Evolutionary conservation across 2,113 vertebrate species (phyloP).

Genomic region (Thunnus thynnus): DNA sequence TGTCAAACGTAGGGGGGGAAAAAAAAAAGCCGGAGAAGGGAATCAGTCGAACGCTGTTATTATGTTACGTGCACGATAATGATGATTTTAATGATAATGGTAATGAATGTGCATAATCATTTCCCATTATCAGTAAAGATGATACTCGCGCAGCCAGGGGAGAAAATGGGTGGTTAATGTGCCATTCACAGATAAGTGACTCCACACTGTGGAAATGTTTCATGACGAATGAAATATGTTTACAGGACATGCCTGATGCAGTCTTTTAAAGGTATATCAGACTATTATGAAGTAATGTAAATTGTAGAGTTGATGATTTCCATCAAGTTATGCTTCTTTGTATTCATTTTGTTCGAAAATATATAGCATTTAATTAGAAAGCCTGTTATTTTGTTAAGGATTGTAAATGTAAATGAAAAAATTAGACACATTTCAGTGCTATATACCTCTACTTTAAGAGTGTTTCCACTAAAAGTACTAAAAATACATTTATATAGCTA

Average conservation of each 20-base stretch:
- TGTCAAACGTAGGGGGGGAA: constrained; percentile 7
- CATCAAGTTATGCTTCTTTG: neutral
- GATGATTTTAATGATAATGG: constrained; percentile 78
- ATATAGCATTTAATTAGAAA: neutral
- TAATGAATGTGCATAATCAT: constrained; percentile 82
- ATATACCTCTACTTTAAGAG: neutral
- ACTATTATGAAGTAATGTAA: neutral
- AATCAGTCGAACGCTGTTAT: constrained; percentile 60
- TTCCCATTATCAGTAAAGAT: constrained; percentile 73
- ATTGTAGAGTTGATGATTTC: neutral
- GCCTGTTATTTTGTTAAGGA: neutral
- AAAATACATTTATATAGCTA: neutral
- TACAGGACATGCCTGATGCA: constrained; percentile 37
- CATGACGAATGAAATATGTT: constrained; percentile 38
- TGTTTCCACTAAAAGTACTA: neutral
- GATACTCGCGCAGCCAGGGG: constrained; percentile 46
- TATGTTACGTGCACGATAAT: constrained; percentile 68
- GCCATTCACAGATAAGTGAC: constrained; percentile 68
- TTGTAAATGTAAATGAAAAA: too few species aligned
- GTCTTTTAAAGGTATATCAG: neutral
- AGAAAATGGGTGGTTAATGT: constrained; percentile 73
- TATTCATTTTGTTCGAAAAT: neutral
- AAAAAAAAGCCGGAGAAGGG: constrained; percentile 32
- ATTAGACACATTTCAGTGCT: neutral
- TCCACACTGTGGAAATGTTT: constrained; percentile 46